Percentiles rank a stretch among this genome's conserved stretches.
Conservation (phyloP, 2,888 invertebrate genomes). For the Apodemia mormo region DNA sequence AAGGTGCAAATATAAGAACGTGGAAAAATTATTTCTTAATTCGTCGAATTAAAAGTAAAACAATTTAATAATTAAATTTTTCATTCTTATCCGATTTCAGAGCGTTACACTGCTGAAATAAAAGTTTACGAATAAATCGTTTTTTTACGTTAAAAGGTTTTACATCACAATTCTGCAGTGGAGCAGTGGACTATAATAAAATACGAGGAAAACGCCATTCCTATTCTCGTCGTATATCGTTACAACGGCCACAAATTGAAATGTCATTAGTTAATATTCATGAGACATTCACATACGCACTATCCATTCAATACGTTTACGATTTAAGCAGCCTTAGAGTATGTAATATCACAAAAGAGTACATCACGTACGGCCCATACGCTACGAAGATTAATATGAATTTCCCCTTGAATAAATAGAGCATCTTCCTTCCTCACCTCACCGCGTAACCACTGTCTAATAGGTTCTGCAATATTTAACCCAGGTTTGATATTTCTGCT, state of each 20-base stretch:
- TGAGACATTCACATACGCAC: conserved; percentile 55
- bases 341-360: background rate
- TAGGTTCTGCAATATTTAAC: too few relatives aligned
- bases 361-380: too few relatives aligned
- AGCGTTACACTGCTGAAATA: background rate
- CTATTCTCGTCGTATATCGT: conserved; percentile 21
- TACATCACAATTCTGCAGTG: background rate
- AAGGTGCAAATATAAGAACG: too few relatives aligned
- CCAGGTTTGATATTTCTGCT: too few relatives aligned
- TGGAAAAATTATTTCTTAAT: background rate
- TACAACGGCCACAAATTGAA: conserved; percentile 52
- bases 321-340: conserved; percentile 35
- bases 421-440: too few relatives aligned
- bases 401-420: too few relatives aligned
- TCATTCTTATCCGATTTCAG: too few relatives aligned
- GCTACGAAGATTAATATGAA: too few relatives aligned
- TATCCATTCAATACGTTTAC: conserved; percentile 50
- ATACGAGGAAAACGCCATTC: background rate
- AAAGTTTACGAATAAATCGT: too few relatives aligned
- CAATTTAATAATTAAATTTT: background rate
- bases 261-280: conserved; percentile 72
- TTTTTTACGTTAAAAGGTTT: too few relatives aligned
- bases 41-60: background rate
- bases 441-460: too few relatives aligned
- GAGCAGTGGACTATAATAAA: background rate